Evolutionary conservation across 1,140 invertebrate species (phyloP).

Genomic region (Heliconius hewitsoni): DNA sequence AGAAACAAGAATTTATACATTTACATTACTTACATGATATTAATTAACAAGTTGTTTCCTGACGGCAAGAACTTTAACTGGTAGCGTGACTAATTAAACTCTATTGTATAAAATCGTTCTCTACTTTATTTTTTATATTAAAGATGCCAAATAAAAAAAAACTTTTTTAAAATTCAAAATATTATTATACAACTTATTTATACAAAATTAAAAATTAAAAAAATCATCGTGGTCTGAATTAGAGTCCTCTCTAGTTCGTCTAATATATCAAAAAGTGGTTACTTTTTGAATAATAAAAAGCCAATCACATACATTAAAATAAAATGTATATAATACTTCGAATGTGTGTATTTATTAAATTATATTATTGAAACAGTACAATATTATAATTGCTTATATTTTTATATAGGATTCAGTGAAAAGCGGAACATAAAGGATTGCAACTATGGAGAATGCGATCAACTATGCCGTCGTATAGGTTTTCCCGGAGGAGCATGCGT

Average conservation of each 20-base stretch:
- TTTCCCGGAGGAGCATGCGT: conserved; percentile 49
- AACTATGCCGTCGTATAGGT: conserved; percentile 44
- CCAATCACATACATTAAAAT: too few relatives aligned
- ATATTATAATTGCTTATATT: background rate
- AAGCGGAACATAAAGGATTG: conserved; percentile 23
- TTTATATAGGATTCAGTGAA: background rate
- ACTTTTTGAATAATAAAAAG: too few relatives aligned
- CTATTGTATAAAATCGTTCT: background rate
- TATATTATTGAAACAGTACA: too few relatives aligned
- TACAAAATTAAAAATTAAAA: background rate
- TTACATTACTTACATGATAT: background rate
- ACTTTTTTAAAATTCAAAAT: too few relatives aligned
- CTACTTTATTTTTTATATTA: background rate
- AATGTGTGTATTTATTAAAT: too few relatives aligned
- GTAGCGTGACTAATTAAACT: background rate
- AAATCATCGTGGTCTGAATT: too few relatives aligned
- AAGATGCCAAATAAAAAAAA: background rate
- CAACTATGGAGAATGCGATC: conserved; percentile 38
- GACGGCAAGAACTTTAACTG: background rate
- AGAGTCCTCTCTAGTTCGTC: too few relatives aligned
- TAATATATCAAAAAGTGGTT: too few relatives aligned
- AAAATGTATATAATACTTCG: too few relatives aligned
- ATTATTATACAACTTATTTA: background rate
- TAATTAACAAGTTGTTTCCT: background rate
- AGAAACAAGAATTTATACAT: background rate